These are phyloP conservation scores for Drosophila niveifrons DNA, from an alignment of 2,888 invertebrate species.

Conservation along the genomic window DNA sequence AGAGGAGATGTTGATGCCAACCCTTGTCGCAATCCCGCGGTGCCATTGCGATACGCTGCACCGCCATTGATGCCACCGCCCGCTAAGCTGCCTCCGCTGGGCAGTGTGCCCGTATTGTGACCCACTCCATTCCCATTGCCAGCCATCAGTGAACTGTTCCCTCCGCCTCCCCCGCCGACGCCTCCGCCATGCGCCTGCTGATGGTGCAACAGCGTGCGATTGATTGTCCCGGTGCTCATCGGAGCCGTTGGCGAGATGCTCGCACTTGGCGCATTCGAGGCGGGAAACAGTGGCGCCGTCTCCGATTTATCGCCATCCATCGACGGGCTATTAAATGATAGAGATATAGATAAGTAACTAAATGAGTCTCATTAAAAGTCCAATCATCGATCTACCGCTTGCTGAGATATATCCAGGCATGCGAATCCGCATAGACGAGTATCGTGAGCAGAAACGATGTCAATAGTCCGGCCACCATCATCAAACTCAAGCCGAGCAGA, in stretches of 20 bases:
- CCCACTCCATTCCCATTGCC: conserved; percentile 56
- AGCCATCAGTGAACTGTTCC: conserved; percentile 1
- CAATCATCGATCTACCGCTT: conserved; percentile 90
- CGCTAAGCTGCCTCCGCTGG: conserved; percentile 69
- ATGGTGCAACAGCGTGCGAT: conserved; percentile 85
- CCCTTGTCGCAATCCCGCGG: conserved; percentile 85
- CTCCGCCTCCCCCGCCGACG: conserved; percentile 59
- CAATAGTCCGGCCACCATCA: conserved; percentile 94
- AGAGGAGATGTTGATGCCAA: conserved; percentile 82
- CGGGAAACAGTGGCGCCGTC: conserved; percentile 85
- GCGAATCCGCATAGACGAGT: conserved; percentile 96
- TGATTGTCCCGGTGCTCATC: conserved; percentile 84
- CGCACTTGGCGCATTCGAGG: conserved; percentile 83
- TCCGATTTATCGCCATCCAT: conserved; percentile 85
- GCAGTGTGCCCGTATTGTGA: conserved; percentile 62
- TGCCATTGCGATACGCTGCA: conserved; percentile 81
- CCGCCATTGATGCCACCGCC: conserved; percentile 75
- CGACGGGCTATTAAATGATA: conserved; percentile 68
- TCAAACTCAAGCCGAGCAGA: conserved; percentile 92
- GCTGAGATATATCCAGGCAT: conserved; percentile 98
- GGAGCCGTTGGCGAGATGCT: conserved; percentile 85
- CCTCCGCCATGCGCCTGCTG: conserved; percentile 82
- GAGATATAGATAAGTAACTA: not conserved
- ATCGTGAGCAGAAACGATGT: conserved; percentile 96
- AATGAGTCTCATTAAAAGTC: too few relatives aligned